Evolutionary conservation across 2,797 vertebrate genomes (phyloP).

Genomic region (Pterois miles): DNA sequence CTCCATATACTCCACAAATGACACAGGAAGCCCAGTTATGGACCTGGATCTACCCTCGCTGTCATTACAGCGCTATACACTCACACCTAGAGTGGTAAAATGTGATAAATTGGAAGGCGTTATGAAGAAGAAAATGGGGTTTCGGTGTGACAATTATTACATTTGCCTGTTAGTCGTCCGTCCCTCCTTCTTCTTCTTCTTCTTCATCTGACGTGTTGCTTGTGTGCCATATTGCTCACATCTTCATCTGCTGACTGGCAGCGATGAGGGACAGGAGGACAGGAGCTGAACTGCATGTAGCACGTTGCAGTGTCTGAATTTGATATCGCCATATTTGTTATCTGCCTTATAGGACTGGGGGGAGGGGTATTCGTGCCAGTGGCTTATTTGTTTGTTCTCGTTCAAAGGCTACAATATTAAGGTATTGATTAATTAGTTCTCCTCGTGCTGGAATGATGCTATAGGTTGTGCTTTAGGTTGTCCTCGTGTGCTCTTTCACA

Average conservation of each 20-base stretch:
- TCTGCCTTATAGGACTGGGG: slow-evolving; percentile 47
- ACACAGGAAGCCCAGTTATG: slow-evolving; percentile 51
- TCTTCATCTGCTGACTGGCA: slow-evolving; percentile 66
- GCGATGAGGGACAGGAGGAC: slow-evolving; percentile 55
- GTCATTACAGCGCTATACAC: slow-evolving; percentile 40
- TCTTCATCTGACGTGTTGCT: slow-evolving; percentile 63
- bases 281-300: slow-evolving; percentile 48
- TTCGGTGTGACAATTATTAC: slow-evolving; percentile 67
- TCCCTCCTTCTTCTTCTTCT: slow-evolving; percentile 7
- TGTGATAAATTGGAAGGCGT: slow-evolving; percentile 41
- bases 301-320: slow-evolving; percentile 52
- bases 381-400: slow-evolving; percentile 50
- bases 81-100: slow-evolving; percentile 58
- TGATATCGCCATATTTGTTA: slow-evolving; percentile 66
- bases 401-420: slow-evolving; percentile 48
- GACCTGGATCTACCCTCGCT: slow-evolving; percentile 39
- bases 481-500: slow-evolving; percentile 65
- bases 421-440: slow-evolving; percentile 46
- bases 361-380: slow-evolving; percentile 30
- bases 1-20: slow-evolving; percentile 36
- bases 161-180: slow-evolving; percentile 55
- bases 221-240: slow-evolving; percentile 66
- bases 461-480: slow-evolving; percentile 50
- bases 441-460: slow-evolving; percentile 27
- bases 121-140: slow-evolving; percentile 49